Percentiles rank a stretch among this genome's conserved stretches.
Evolutionary conservation across 2,888 invertebrate species (phyloP).

Genomic region (Drosophila dives): DNA sequence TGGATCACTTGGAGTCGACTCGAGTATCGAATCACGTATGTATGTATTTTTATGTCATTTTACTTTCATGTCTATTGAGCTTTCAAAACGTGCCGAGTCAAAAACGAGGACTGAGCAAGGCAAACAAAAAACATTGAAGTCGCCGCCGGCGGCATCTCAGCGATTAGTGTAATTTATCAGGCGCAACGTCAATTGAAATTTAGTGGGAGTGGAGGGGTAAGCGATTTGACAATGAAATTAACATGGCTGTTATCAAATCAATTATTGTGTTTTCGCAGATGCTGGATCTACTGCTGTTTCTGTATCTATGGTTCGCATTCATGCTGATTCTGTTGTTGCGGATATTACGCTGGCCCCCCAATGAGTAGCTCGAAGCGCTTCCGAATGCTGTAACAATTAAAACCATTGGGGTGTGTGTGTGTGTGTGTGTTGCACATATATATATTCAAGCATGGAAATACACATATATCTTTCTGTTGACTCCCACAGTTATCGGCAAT

Average conservation of each 20-base stretch:
- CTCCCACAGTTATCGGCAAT: conserved; percentile 24
- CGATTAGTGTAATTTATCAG: conserved; percentile 75
- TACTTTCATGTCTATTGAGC: conserved; percentile 49
- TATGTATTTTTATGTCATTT: conserved; percentile 9
- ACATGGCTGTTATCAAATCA: conserved; percentile 67
- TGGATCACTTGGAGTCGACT: too few species aligned
- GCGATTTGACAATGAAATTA: conserved; percentile 65
- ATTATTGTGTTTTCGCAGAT: conserved; percentile 50
- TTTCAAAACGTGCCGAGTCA: conserved; percentile 40
- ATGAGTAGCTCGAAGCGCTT: conserved; percentile 21
- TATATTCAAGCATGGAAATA: neutral
- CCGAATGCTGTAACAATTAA: conserved; percentile 51
- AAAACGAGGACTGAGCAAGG: conserved; percentile 15
- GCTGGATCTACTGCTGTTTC: conserved; percentile 34
- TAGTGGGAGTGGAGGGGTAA: conserved; percentile 46
- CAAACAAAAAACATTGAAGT: conserved; percentile 15
- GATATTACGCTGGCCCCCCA: conserved; percentile 14
- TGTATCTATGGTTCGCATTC: too few species aligned
- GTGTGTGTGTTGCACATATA: neutral
- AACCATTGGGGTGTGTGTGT: conserved; percentile 20
- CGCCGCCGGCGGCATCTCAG: conserved; percentile 9
- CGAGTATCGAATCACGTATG: too few species aligned
- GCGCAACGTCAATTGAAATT: conserved; percentile 61
- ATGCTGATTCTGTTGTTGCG: neutral
- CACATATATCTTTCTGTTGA: neutral